These are phyloP conservation scores for Muntiacus reevesi DNA, from an alignment of 2,113 vertebrate genomes.

Conservation along the genomic window DNA sequence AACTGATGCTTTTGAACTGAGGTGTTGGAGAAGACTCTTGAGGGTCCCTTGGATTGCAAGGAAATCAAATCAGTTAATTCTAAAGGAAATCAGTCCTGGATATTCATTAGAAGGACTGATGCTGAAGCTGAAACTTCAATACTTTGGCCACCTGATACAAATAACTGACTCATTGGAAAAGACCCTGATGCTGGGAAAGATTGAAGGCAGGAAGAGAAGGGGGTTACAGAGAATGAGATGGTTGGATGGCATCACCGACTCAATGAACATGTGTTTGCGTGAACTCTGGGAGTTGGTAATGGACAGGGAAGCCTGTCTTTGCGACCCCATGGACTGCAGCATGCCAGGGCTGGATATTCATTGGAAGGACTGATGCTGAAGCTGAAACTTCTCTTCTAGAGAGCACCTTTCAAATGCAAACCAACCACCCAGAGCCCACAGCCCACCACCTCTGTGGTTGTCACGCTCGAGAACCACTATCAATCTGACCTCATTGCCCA, in stretches of 20 bases:
- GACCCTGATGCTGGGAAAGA: background rate
- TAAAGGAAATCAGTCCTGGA: background rate
- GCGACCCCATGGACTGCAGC: too few species aligned
- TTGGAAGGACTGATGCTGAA: too few species aligned
- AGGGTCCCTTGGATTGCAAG: background rate
- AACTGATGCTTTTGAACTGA: background rate
- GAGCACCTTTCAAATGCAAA: background rate
- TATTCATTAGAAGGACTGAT: background rate
- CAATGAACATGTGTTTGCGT: rapidly evolving
- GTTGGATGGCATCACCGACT: background rate
- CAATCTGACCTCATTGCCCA: background rate
- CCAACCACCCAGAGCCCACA: background rate
- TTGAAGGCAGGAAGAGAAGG: background rate
- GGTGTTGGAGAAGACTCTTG: background rate
- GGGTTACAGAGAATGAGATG: background rate
- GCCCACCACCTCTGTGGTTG: background rate
- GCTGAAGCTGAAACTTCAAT: background rate
- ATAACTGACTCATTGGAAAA: background rate
- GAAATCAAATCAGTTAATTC: background rate
- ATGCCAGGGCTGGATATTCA: too few species aligned
- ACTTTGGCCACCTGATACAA: background rate
- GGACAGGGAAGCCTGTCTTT: background rate
- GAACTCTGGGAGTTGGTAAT: background rate
- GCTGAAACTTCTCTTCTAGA: background rate
- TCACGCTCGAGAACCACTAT: background rate